Percentiles rank a stretch among this genome's conserved stretches.
These are phyloP conservation scores for Halesus radiatus DNA, from an alignment of 1,140 invertebrate species.

Conservation along the genomic window DNA sequence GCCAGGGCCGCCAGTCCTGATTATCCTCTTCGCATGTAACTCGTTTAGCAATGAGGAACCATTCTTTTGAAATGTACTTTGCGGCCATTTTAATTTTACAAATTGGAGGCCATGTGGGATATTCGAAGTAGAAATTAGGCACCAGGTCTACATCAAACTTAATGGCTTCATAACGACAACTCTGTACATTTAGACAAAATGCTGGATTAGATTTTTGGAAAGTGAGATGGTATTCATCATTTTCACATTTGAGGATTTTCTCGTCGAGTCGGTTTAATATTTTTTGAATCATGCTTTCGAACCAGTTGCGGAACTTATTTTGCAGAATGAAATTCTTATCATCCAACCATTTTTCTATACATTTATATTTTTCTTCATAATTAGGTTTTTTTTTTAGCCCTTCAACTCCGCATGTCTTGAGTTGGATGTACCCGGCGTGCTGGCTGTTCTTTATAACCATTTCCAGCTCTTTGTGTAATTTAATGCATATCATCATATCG, in stretches of 20 bases:
- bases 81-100: background rate
- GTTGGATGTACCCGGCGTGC: background rate
- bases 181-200: constrained; percentile 1
- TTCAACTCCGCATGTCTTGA: constrained; percentile 1
- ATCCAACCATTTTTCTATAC: constrained; percentile 24
- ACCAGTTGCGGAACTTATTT: constrained; percentile 23
- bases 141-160: constrained; percentile 14
- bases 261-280: background rate
- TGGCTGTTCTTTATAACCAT: background rate
- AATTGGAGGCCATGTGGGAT: constrained; percentile 3
- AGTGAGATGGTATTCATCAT: background rate
- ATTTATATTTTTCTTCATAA: constrained; percentile 10
- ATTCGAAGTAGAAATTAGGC: constrained; percentile 9
- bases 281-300: constrained; percentile 17
- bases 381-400: constrained; percentile 5
- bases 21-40: background rate
- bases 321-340: constrained; percentile 10
- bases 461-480: background rate
- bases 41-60: constrained; percentile 15
- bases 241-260: background rate
- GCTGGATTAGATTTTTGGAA: constrained; percentile 14
- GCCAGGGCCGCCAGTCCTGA: constrained; percentile 20
- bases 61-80: constrained; percentile 10
- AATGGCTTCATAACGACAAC: background rate
- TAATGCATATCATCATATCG: constrained; percentile 30